Evolutionary conservation across 37 sponge, comb jelly and placozoan species (phyloP).

Genomic region (Chondrilla cf. caribensis): DNA sequence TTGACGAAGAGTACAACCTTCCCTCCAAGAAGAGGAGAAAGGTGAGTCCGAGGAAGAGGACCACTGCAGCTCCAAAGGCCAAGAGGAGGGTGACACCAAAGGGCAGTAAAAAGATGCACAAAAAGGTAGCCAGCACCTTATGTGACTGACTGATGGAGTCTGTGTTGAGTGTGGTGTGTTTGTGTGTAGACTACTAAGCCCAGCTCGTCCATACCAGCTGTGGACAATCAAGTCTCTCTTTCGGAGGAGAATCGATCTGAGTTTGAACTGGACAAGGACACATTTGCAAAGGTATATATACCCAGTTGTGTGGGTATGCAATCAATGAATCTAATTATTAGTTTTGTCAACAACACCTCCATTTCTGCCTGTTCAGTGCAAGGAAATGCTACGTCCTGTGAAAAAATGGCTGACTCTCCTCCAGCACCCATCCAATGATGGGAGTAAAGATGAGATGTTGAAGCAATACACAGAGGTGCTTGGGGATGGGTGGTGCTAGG

Average conservation of each 20-base stretch:
- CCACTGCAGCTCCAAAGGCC: no score
- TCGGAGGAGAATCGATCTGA: no score
- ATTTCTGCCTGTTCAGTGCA: constrained; percentile 41
- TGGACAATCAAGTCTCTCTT: no score
- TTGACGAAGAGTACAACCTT: neutral
- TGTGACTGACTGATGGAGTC: no score
- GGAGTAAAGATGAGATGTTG: constrained; percentile 45
- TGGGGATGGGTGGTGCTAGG: constrained; percentile 4
- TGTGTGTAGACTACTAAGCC: no score
- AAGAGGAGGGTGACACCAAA: no score
- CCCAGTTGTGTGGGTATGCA: neutral
- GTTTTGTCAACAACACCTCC: neutral
- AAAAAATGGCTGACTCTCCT: constrained; percentile 59
- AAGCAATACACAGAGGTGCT: constrained; percentile 62
- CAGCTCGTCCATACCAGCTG: no score
- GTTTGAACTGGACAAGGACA: constrained; percentile 47
- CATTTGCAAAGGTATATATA: constrained; percentile 34
- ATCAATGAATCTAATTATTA: neutral
- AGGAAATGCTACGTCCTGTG: constrained; percentile 77
- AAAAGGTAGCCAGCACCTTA: no score
- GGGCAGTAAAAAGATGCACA: no score
- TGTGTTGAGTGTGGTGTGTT: no score
- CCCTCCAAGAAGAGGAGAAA: neutral
- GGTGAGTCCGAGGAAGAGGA: no score
- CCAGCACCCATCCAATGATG: constrained; percentile 34